These are phyloP conservation scores for Zygaena filipendulae DNA, from an alignment of 2,888 invertebrate species.

Conservation along the genomic window DNA sequence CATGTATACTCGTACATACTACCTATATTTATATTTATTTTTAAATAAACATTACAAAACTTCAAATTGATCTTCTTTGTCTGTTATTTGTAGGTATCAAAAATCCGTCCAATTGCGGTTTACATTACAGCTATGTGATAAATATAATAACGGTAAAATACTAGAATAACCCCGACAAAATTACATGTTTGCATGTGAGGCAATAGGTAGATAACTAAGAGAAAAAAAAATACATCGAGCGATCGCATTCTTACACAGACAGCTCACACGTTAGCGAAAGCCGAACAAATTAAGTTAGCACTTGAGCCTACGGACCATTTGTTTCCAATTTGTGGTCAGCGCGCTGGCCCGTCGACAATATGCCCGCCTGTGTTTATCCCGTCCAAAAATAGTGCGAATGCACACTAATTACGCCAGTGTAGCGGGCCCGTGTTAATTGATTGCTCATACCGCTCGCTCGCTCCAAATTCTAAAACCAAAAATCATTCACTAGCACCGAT, in stretches of 20 bases:
- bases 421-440: slow-evolving; percentile 47
- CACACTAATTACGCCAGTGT: slow-evolving; percentile 57
- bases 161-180: too few species aligned
- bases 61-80: too few species aligned
- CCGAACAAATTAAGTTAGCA: slow-evolving; percentile 65
- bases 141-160: too few species aligned
- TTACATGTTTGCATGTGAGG: slow-evolving; percentile 28
- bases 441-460: slow-evolving; percentile 40
- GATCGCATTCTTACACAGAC: slow-evolving; percentile 35
- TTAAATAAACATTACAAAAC: too few species aligned
- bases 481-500: too few species aligned
- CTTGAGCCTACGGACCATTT: slow-evolving; percentile 48
- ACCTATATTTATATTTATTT: too few species aligned
- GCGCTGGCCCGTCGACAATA: slow-evolving; percentile 50
- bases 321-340: slow-evolving; percentile 60
- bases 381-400: slow-evolving; percentile 64
- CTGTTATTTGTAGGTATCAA: too few species aligned
- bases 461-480: slow-evolving; percentile 8
- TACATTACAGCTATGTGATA: too few species aligned
- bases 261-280: slow-evolving; percentile 65
- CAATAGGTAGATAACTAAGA: slow-evolving; percentile 33
- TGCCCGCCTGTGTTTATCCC: slow-evolving; percentile 59
- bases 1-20: too few species aligned
- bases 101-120: too few species aligned
- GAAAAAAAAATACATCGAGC: too few species aligned